These are phyloP conservation scores for Unio pictorum DNA, from an alignment of 2,888 invertebrate species.

Conservation along the genomic window DNA sequence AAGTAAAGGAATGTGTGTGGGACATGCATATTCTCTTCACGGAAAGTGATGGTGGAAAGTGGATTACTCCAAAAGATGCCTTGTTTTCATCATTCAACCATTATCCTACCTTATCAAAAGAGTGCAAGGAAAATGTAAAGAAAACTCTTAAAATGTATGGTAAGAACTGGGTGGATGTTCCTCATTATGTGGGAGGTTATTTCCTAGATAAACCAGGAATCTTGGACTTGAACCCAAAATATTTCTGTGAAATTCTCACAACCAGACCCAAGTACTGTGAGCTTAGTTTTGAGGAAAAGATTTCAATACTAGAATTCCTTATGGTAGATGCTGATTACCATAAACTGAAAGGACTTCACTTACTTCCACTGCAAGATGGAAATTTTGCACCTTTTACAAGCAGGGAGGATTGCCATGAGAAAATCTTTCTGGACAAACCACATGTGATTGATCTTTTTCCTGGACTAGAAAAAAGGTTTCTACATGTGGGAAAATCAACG, in stretches of 20 bases:
- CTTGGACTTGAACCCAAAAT: too few relatives aligned
- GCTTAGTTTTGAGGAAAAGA: too few relatives aligned
- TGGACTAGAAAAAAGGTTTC: conserved; percentile 14
- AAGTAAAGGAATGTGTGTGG: conserved; percentile 4
- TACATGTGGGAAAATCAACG: conserved; percentile 1
- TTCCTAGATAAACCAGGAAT: not conserved
- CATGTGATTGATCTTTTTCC: conserved; percentile 19
- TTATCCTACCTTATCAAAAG: not conserved
- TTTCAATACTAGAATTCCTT: conserved; percentile 9
- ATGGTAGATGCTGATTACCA: conserved; percentile 1
- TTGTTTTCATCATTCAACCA: conserved; percentile 7
- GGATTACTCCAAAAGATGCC: conserved; percentile 19
- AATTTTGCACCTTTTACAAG: conserved; percentile 9
- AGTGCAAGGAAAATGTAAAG: too few relatives aligned
- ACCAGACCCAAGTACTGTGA: too few relatives aligned
- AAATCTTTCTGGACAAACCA: conserved; percentile 10
- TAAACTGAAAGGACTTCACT: conserved; percentile 10
- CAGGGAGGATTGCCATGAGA: not conserved
- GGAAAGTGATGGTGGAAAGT: conserved; percentile 17
- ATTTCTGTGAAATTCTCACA: too few relatives aligned
- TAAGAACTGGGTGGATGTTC: not conserved
- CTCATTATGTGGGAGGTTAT: conserved; percentile 2
- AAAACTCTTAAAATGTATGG: too few relatives aligned
- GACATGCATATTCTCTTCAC: conserved; percentile 13
- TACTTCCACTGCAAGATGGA: conserved; percentile 20